Conservation (phyloP, 2,797 vertebrate genomes). For the Linurgus olivaceus region DNA sequence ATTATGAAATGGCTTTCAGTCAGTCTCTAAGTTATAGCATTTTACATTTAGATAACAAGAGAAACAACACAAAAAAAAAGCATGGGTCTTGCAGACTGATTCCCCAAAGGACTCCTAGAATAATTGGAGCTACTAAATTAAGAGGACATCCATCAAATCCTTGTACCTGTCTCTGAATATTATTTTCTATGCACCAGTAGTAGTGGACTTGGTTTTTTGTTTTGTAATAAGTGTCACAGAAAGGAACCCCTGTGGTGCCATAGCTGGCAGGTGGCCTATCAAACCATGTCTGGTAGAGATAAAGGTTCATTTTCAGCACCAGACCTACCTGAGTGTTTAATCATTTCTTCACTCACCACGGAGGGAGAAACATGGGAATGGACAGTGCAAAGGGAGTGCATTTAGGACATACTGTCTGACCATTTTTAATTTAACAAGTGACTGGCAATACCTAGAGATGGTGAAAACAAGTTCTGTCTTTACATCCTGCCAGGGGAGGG, state of each 20-base stretch:
- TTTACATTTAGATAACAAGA: not conserved
- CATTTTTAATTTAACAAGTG: not conserved
- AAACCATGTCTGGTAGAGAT: fast-evolving
- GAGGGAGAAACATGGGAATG: not conserved
- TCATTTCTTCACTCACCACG: not conserved
- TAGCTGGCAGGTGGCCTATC: not conserved
- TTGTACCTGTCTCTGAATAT: not conserved
- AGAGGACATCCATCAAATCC: not conserved
- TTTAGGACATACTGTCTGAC: not conserved
- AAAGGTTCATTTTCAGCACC: not conserved
- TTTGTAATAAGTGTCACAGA: not conserved
- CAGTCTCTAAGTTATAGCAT: not conserved
- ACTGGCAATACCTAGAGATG: not conserved
- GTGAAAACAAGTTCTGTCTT: not conserved
- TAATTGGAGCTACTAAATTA: not conserved
- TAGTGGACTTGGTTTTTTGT: not conserved
- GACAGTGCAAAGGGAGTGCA: not conserved
- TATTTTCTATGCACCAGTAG: not conserved
- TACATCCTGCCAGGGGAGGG: not conserved
- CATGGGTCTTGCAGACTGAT: not conserved
- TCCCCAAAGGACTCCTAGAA: not conserved
- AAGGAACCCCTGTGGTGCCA: not conserved
- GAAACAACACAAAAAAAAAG: not conserved
- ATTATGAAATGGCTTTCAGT: not conserved
- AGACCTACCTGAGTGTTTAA: not conserved